Evolutionary conservation across 1,140 invertebrate genomes (phyloP).

Genomic region (Dinoponera quadriceps): DNA sequence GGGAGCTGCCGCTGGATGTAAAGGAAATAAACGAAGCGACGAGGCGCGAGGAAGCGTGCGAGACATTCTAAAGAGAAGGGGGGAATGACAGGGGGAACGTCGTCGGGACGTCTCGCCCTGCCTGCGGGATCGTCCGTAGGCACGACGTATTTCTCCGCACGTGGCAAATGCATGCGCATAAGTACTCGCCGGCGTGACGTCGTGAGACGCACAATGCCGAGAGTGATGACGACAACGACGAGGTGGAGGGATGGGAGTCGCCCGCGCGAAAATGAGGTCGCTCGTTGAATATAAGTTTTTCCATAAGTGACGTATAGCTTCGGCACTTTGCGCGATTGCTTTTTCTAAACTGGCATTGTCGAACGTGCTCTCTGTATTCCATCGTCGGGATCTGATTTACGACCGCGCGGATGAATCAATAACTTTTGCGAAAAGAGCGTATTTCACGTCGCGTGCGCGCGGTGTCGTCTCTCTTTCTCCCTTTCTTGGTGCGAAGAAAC

Average conservation of each 20-base stretch:
- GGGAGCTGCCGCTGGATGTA: slow-evolving; percentile 64
- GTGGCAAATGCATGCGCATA: slow-evolving; percentile 43
- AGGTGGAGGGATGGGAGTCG: neutral
- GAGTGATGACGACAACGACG: slow-evolving; percentile 10
- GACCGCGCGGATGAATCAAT: slow-evolving; percentile 15
- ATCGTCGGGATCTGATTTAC: slow-evolving; percentile 11
- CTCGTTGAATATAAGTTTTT: slow-evolving; percentile 34
- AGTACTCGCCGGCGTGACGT: slow-evolving; percentile 22
- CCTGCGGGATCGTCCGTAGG: neutral
- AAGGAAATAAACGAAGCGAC: slow-evolving; percentile 71
- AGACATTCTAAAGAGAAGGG: slow-evolving; percentile 40
- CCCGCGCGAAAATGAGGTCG: slow-evolving; percentile 18
- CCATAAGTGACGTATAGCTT: slow-evolving; percentile 23
- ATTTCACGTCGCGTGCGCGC: slow-evolving; percentile 18
- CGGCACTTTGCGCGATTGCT: slow-evolving; percentile 35
- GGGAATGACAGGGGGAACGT: slow-evolving; percentile 5
- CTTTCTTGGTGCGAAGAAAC: neutral
- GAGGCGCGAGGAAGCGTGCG: slow-evolving; percentile 54
- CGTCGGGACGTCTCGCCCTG: slow-evolving; percentile 47
- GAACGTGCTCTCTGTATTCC: neutral
- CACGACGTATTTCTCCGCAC: slow-evolving; percentile 42
- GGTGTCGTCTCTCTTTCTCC: too few relatives aligned
- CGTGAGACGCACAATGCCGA: slow-evolving; percentile 2
- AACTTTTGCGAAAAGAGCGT: slow-evolving; percentile 25
- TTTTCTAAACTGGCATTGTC: slow-evolving; percentile 31